Base-by-base conservation (phyloP, 2,113 vertebrate species). In the Haliaeetus leucogaster region DNA sequence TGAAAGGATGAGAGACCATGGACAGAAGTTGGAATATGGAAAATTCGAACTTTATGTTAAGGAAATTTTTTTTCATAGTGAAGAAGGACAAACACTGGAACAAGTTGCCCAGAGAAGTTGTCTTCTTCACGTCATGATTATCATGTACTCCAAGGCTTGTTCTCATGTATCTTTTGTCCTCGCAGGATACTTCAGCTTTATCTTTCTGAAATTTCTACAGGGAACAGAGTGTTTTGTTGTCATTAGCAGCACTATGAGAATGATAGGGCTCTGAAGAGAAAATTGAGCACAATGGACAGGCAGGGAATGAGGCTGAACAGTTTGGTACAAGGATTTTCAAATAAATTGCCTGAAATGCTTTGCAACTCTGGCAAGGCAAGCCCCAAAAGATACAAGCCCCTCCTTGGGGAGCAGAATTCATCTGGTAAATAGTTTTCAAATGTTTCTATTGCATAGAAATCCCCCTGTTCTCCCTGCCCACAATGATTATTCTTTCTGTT, bases 281-380 rank as follows among this genome's bases (percentile, higher is more conserved):
- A 88, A 63, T 15, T 45, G 23, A 86, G 32, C 18, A 21, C 67
- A 82, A 34, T 59, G 73, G 81, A 67, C 52, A 93, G 81, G 65
- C 58, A 91, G 61, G 43, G 78, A 93, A 91, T 85, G 84, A 94
- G 66, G 81, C 78, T 95, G 95, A 96, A 30, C 29, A 30, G 13
- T 76, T 87, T 59, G 79, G 72, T 82, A 26, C 47, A 38, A 76
- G 2, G 0, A 40, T 76, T 93, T 82, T 79, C 73, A 76, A 94
- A 91, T 47, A 59, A 91, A 82, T 40, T 85, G 77, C n/a, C 70
- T 68, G 65, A 59, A 96, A 79, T 86, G 34, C 42, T 93, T 63
- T 79, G 65, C 3, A 6, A 26, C 14, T 65, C n/a, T 0, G 0
- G 43, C 45, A 90, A 79, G 42, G 7, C 34, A 81, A 82, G 48